Percentiles rank a stretch among this genome's conserved stretches.
Conservation (phyloP, 2,797 vertebrate genomes). For the Eremophila alpestris region DNA sequence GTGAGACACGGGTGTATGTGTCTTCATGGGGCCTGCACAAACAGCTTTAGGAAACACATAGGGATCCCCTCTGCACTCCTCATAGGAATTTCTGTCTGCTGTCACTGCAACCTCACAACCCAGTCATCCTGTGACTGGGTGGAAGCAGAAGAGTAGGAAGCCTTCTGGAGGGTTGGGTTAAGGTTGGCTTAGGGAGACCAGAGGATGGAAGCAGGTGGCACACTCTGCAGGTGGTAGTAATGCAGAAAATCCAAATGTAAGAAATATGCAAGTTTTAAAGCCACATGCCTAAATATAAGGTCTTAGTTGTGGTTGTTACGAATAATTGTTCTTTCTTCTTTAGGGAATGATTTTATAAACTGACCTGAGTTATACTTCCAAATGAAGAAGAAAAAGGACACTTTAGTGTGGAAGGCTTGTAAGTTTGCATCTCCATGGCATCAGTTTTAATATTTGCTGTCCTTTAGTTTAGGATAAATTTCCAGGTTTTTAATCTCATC, state of each 20-base stretch:
- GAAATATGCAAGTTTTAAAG: background rate
- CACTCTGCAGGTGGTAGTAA: background rate
- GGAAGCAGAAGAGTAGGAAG: background rate
- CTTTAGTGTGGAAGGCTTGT: background rate
- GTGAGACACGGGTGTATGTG: background rate
- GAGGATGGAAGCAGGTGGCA: background rate
- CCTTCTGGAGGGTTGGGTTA: background rate
- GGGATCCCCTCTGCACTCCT: background rate
- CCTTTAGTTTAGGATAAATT: background rate
- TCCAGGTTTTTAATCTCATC: background rate
- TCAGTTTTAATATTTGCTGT: background rate
- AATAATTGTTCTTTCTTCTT: background rate
- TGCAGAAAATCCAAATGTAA: background rate
- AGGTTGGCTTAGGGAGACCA: background rate
- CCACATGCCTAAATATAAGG: background rate
- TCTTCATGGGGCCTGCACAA: background rate
- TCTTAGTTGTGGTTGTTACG: background rate
- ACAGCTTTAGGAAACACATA: background rate
- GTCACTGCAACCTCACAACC: accelerated
- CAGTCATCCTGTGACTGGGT: background rate
- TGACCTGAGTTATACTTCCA: background rate
- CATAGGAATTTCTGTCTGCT: accelerated
- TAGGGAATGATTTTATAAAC: background rate
- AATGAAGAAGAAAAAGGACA: background rate
- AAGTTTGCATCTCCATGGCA: background rate